A percentile compares a stretch with the other conserved stretches of the same genome.
phyloP scores from a whole-genome alignment of 2,888 invertebrate genomes.

The Caenorhabditis sinica region DNA sequence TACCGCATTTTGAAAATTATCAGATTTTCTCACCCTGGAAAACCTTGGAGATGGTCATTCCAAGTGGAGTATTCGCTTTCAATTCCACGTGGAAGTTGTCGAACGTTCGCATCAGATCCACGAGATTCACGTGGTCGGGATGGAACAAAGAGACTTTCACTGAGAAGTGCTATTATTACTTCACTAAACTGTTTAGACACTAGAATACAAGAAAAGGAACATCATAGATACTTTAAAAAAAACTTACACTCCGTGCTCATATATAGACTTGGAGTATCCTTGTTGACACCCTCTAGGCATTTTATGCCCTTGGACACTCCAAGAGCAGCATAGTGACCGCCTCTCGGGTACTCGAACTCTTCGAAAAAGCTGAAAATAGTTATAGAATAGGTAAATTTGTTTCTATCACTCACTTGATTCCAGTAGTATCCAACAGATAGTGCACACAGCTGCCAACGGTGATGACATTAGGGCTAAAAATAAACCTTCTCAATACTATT shows the following conservation, averaged over 20 bases:
- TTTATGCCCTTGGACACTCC: slow-evolving; percentile 1
- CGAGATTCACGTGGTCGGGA: not conserved
- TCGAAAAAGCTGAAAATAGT: not conserved
- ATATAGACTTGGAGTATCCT: not conserved
- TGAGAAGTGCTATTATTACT: not conserved
- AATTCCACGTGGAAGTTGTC: not conserved
- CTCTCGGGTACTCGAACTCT: not conserved
- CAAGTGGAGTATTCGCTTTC: not conserved
- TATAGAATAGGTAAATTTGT: not conserved
- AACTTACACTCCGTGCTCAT: slow-evolving; percentile 14
- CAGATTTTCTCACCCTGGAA: not conserved
- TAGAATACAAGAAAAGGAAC: not conserved
- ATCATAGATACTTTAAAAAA: not conserved
- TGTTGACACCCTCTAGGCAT: not conserved
- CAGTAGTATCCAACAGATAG: not conserved
- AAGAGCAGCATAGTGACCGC: not conserved
- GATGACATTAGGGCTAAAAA: slow-evolving; percentile 20
- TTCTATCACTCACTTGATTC: not conserved
- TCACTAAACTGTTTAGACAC: not conserved
- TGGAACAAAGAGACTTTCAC: slow-evolving; percentile 27
- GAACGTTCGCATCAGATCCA: not conserved
- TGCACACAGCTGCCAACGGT: slow-evolving; percentile 13
- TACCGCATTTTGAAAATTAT: not conserved
- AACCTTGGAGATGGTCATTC: not conserved
- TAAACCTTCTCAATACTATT: not conserved